Conservation (phyloP, 2,797 vertebrate genomes). For the Enteromius unitaeniatus region DNA sequence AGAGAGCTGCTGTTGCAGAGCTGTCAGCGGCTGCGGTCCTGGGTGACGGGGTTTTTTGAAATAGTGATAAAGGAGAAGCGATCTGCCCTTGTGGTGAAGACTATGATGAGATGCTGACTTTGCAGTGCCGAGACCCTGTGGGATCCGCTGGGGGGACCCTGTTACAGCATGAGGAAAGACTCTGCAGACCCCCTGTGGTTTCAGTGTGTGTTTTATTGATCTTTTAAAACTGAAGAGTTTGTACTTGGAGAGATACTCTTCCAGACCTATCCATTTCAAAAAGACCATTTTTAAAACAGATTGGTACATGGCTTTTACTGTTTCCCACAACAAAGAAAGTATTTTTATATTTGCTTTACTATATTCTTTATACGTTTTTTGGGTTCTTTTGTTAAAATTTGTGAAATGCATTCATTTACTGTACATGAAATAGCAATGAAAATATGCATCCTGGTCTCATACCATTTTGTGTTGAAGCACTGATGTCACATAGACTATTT, state of each 20-base stretch:
- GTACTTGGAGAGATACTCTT: not conserved
- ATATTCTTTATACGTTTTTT: not conserved
- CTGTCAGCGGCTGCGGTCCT: constrained; percentile 30
- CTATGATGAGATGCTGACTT: constrained; percentile 31
- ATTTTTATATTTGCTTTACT: not conserved
- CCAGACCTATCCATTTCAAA: not conserved
- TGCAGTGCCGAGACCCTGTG: not conserved
- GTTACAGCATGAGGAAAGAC: not conserved
- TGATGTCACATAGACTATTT: too few relatives aligned
- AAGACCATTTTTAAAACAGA: not conserved
- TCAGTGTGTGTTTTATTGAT: constrained; percentile 22
- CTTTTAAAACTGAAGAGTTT: constrained; percentile 13
- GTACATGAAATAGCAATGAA: too few relatives aligned
- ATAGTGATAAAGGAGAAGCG: constrained; percentile 43
- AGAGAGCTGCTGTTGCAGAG: constrained; percentile 18
- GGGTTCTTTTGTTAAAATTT: not conserved
- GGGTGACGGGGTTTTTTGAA: constrained; percentile 27
- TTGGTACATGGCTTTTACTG: not conserved
- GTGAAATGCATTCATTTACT: too few relatives aligned
- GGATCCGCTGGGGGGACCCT: constrained; percentile 1
- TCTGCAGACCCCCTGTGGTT: not conserved
- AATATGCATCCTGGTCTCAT: too few relatives aligned
- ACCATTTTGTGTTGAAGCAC: too few relatives aligned
- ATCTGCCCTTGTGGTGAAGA: constrained; percentile 38
- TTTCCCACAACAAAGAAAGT: not conserved